These are phyloP conservation scores for Trissonchulus latispiculum DNA, from an alignment of 2,888 invertebrate species.

Conservation along the genomic window DNA sequence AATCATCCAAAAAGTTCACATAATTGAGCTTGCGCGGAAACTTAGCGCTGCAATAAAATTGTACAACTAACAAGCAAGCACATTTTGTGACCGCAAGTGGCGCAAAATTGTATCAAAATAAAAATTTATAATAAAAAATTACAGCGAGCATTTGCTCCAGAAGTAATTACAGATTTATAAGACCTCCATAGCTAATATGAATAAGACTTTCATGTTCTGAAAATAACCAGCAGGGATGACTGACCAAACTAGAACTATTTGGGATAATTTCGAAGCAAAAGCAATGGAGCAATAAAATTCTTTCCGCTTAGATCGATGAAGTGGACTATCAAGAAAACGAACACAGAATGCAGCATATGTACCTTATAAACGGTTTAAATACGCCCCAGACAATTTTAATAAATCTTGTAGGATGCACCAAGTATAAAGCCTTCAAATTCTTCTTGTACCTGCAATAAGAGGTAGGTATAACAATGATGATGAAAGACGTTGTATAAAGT, in stretches of 20 bases:
- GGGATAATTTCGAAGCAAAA: slow-evolving; percentile 18
- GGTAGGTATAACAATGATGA: neutral
- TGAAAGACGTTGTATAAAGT: no score
- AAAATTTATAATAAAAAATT: slow-evolving; percentile 20
- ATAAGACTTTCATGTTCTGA: neutral
- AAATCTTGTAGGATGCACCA: slow-evolving; percentile 96
- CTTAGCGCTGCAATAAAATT: slow-evolving; percentile 70
- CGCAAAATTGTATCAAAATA: slow-evolving; percentile 35
- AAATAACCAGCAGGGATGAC: neutral
- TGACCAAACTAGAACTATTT: neutral
- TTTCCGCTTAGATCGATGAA: no score
- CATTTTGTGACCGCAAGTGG: no score
- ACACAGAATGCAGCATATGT: slow-evolving; percentile 51
- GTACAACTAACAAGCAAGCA: no score
- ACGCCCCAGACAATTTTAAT: slow-evolving; percentile 89
- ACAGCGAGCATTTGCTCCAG: neutral
- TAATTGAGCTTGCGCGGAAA: slow-evolving; percentile 97
- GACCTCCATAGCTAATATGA: neutral
- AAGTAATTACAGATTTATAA: neutral
- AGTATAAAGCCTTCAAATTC: slow-evolving; percentile 90
- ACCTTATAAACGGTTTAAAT: slow-evolving; percentile 73
- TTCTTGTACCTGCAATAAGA: slow-evolving; percentile 67
- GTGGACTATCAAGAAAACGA: no score
- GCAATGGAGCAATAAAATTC: no score
- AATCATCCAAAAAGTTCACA: slow-evolving; percentile 83